Base-by-base conservation (phyloP, 1,140 invertebrate genomes). In the Diorhabda sublineata region DNA sequence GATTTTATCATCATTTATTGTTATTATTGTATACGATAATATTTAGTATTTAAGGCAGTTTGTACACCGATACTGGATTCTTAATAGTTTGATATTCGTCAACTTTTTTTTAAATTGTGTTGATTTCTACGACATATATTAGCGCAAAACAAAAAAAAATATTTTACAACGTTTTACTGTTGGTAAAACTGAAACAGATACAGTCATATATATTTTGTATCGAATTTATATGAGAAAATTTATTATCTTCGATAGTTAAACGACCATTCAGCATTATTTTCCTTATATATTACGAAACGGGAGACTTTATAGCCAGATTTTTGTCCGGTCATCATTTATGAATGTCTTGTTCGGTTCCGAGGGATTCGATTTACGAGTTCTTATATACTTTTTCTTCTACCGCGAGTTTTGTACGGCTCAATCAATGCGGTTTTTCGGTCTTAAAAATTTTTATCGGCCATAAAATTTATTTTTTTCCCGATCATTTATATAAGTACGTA, bases 211-310 rank as follows among this genome's bases (percentile, higher is more conserved):
- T 64, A 56, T 64, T 72, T 72, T 72, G 71, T 72, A 72, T 72
- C 71, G 65, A 65, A 65, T 66, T 71, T 67, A 71, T 71, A 71
- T 67, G 61, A 52, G 42, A 58, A 64, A 71, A 73, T 73, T 71
- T 71, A 73, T 71, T 71, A 71, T 71, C 61, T 66, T 59, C 43
- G 67, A 57, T 64, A 61, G 63, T 71, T 71, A 64, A 71, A 64
- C 68, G 69, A 70, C 72, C 72, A 67, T 73, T 73, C 72, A 73
- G 72, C 72, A 73, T 70, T 68, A 71, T 73, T 70, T 70, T 47
- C 57, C 44, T 45, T 63, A 69, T 69, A 69, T 69, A 66, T 73
- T 62, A 61, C 11, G 45, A 58, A 47, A 57, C 52, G 64, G 64
- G 47, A 60, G 68, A 69, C 68, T 72, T 70, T 72, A 64, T 61